Conservation (phyloP, 2,888 invertebrate species). For the Drosophila phalerata region DNA sequence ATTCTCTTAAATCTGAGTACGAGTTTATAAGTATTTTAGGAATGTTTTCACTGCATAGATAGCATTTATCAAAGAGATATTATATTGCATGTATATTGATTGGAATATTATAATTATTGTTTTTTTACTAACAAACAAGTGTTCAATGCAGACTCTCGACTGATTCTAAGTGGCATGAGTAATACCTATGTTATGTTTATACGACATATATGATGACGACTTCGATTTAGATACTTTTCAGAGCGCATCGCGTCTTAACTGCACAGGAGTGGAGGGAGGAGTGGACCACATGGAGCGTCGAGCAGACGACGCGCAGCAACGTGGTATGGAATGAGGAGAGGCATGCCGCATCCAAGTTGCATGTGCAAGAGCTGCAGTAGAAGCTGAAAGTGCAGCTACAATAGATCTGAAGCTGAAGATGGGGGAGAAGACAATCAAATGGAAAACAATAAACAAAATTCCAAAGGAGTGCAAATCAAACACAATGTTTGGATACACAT, state of each 20-base stretch:
- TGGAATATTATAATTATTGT: no score
- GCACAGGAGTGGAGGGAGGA: conserved; percentile 21
- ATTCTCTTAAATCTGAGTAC: background rate
- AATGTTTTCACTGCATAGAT: no score
- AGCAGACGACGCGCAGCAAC: conserved; percentile 33
- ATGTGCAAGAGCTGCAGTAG: conserved; percentile 3
- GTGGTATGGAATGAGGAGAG: conserved; percentile 26
- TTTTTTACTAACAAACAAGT: background rate
- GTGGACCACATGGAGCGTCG: conserved; percentile 56
- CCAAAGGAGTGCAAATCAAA: conserved; percentile 56
- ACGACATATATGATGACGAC: conserved; percentile 13
- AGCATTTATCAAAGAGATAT: no score
- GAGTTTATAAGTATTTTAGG: no score
- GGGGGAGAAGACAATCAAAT: conserved; percentile 44
- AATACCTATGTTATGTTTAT: conserved; percentile 11
- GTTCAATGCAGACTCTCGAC: background rate
- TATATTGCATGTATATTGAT: no score
- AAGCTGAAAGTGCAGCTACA: conserved; percentile 9
- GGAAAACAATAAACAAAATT: conserved; percentile 58
- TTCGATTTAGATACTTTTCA: conserved; percentile 15
- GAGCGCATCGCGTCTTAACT: conserved; percentile 28
- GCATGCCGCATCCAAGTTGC: conserved; percentile 12
- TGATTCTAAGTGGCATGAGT: background rate
- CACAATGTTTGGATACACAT: conserved; percentile 31
- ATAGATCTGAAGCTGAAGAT: conserved; percentile 15